These are phyloP conservation scores for Paracanthobrama guichenoti DNA, from an alignment of 2,113 vertebrate species.

Conservation along the genomic window DNA sequence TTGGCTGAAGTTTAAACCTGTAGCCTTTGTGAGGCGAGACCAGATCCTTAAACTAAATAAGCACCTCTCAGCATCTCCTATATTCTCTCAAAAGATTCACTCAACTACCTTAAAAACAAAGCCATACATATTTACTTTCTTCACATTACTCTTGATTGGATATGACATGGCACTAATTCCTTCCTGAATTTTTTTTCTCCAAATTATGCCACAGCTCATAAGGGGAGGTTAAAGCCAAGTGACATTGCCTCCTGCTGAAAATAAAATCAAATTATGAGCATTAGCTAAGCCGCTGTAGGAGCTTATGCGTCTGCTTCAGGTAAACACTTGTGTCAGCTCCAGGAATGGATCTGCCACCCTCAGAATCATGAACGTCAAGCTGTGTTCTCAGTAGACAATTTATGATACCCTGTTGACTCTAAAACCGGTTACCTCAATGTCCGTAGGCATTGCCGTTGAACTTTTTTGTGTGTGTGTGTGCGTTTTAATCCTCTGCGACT, in stretches of 20 bases:
- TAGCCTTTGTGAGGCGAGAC: not conserved
- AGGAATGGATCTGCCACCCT: constrained; percentile 1
- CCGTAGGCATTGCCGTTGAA: not conserved
- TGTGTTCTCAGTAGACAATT: constrained; percentile 12
- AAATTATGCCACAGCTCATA: constrained; percentile 42
- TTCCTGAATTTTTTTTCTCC: constrained; percentile 30
- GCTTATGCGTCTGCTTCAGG: constrained; percentile 23
- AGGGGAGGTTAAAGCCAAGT: constrained; percentile 41
- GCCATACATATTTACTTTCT: not conserved
- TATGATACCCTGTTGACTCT: constrained; percentile 21
- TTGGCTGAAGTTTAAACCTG: not conserved
- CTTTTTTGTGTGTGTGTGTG: not conserved
- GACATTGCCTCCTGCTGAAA: constrained; percentile 34
- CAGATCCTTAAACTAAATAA: not conserved
- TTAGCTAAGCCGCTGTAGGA: constrained; percentile 17
- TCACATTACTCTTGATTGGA: constrained; percentile 40
- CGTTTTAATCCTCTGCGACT: not conserved
- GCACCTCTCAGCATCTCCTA: no score
- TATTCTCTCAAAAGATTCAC: not conserved
- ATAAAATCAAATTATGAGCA: constrained; percentile 29
- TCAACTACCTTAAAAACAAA: constrained; percentile 21
- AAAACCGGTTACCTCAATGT: constrained; percentile 10
- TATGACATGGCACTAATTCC: constrained; percentile 44
- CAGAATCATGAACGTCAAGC: constrained; percentile 1
- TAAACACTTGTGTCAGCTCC: constrained; percentile 8